Percentiles rank a stretch among this genome's conserved stretches.
Evolutionary conservation across 2,888 invertebrate species (phyloP).

Genomic region (Sminthurinus aureus): DNA sequence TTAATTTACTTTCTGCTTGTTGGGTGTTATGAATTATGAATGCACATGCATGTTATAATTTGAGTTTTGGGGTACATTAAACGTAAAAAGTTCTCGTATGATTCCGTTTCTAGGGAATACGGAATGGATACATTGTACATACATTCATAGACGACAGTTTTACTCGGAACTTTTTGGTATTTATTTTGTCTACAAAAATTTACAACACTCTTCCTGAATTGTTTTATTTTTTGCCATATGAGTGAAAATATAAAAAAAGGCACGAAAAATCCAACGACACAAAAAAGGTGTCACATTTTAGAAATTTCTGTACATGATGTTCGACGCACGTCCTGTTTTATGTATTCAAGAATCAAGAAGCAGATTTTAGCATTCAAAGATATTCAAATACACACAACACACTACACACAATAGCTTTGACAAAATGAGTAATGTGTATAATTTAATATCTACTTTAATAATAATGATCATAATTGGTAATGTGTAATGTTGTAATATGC

Average conservation of each 20-base stretch:
- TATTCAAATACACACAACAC: neutral
- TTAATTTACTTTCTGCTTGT: neutral
- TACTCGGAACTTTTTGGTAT: too few relatives aligned
- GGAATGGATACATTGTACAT: too few relatives aligned
- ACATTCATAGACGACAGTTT: too few relatives aligned
- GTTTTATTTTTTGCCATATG: neutral
- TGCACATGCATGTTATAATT: neutral
- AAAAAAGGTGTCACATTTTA: constrained; percentile 1
- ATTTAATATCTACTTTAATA: neutral
- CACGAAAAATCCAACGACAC: neutral
- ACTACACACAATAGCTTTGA: neutral
- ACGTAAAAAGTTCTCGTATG: neutral
- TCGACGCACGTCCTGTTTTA: neutral
- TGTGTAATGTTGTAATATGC: neutral
- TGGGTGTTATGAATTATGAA: neutral
- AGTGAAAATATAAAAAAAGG: neutral
- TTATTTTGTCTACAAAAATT: too few relatives aligned
- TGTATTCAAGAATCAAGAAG: too few relatives aligned
- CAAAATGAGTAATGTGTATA: neutral
- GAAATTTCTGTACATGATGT: neutral
- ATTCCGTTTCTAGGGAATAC: too few relatives aligned
- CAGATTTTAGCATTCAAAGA: neutral
- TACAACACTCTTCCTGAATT: too few relatives aligned
- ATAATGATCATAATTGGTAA: neutral
- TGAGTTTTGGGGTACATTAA: neutral